phyloP scores from a whole-genome alignment of 2,113 vertebrate species.

The Prinia subflava region DNA sequence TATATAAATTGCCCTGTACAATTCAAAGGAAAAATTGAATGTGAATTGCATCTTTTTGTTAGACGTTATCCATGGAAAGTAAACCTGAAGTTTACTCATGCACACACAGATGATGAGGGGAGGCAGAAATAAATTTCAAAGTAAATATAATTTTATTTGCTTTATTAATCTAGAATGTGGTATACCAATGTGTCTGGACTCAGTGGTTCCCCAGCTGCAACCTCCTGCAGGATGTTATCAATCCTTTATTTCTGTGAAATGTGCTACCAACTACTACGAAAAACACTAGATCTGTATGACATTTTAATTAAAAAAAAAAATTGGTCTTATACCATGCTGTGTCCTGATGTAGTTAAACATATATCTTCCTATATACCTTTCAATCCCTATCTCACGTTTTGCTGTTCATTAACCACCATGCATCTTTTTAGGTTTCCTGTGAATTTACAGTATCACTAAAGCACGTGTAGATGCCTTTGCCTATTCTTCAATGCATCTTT shows the following conservation, averaged over 20 bases:
- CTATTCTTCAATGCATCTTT: not conserved
- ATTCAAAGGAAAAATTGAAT: not conserved
- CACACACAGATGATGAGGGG: not conserved
- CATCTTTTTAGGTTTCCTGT: not conserved
- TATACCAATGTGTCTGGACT: slow-evolving; percentile 30
- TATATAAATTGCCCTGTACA: not conserved
- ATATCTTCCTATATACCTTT: not conserved
- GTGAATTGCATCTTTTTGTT: not conserved
- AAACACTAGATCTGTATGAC: not conserved
- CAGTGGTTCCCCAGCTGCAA: slow-evolving; percentile 16
- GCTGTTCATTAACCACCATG: not conserved
- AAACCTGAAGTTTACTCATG: not conserved
- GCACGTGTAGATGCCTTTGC: not conserved
- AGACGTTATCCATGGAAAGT: not conserved
- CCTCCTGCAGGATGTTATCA: not conserved
- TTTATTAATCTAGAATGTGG: slow-evolving; percentile 46
- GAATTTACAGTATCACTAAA: not conserved
- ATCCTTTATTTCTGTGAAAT: slow-evolving; percentile 17
- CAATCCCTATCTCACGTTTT: not conserved
- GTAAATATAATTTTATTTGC: slow-evolving; percentile 48
- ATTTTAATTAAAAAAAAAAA: slow-evolving; percentile 11
- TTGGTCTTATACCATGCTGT: not conserved
- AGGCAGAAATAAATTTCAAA: slow-evolving; percentile 39
- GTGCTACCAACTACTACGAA: not conserved
- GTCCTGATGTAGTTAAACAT: not conserved